Evolutionary conservation across 1,140 invertebrate species (phyloP).

Genomic region (Oncopodura yosiiana): DNA sequence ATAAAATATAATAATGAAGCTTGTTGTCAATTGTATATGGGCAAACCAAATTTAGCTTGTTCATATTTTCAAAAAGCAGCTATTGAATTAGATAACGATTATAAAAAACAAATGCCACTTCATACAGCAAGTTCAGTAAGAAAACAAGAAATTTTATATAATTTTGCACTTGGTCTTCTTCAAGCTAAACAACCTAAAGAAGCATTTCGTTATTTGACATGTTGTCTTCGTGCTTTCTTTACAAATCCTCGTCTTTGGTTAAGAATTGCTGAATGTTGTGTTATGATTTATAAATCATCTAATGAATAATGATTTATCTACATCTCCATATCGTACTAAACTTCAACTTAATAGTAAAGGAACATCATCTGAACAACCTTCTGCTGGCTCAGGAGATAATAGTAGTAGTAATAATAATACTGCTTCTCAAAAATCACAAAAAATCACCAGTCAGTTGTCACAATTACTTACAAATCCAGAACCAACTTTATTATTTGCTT

Average conservation of each 20-base stretch:
- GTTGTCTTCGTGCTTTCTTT: slow-evolving; percentile 65
- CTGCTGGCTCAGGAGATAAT: too few species aligned
- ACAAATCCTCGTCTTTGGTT: slow-evolving; percentile 85
- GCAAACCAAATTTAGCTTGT: slow-evolving; percentile 73
- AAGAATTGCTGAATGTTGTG: slow-evolving; percentile 84
- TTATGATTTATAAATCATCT: slow-evolving; percentile 56
- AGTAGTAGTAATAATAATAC: too few species aligned
- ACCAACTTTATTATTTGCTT: slow-evolving; percentile 79
- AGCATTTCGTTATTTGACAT: slow-evolving; percentile 86
- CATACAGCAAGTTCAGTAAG: slow-evolving; percentile 52
- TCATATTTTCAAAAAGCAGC: slow-evolving; percentile 77
- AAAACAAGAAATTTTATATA: slow-evolving; percentile 76
- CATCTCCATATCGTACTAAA: too few species aligned
- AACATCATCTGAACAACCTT: too few species aligned
- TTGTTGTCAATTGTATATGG: slow-evolving; percentile 72
- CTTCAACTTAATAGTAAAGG: too few species aligned
- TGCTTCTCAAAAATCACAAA: too few species aligned
- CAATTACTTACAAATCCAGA: slow-evolving; percentile 57
- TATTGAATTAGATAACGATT: slow-evolving; percentile 55
- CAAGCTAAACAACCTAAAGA: slow-evolving; percentile 65
- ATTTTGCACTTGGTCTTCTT: slow-evolving; percentile 76
- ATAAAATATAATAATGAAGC: slow-evolving; percentile 84
- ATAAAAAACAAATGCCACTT: slow-evolving; percentile 49
- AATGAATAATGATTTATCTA: too few species aligned
- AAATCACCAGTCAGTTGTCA: too few species aligned